Base-by-base conservation (phyloP, 2,113 vertebrate genomes). In the Nansenia antarctica region DNA sequence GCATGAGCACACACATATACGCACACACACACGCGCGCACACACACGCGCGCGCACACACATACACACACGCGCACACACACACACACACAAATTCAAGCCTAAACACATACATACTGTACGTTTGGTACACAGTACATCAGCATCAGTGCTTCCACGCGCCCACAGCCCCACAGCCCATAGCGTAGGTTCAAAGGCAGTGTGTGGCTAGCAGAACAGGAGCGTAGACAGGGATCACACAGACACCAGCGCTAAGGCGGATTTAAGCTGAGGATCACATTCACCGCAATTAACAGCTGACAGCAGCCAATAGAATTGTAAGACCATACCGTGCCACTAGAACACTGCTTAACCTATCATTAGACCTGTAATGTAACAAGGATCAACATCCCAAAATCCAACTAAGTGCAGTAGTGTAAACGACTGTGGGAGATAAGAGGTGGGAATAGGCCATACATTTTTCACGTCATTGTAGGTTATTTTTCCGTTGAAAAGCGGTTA, bases 241-340 rank as follows among this genome's bases (percentile, higher is more conserved):
- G 69, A 78, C 57, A 49, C 62, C 60, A 67, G 5, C 39, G 67
- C 62, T 79, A 54, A 83, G 45, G 64, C 26, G 35, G 82, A 86
- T 88, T 87, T 83, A 80, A 82, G 62, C 76, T 67, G 68, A 78
- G 72, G 68, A 78, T 77, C 52, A 49, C 20, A 79, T 82, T 86
- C 77, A 81, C 11, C 1, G 65, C 65, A 85, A 83, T 90, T 85
- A 85, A 77, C 62, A 81, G 65, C 71, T 81, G 78, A 88, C 77
- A 63, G 71, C 73, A 80, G 65, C 69, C 84, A 90, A 89, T 74
- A 73, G 79, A 86, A 87, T 85, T 82, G 64, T 73, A 62, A 22
- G 70, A 73, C 76, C 67, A 67, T 18, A 14, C 20, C 49, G 42
- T 62, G 62, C 60, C 20, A 30, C 61, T 73, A 54, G 55, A 57